Percentiles rank a stretch among this genome's conserved stretches.
phyloP scores from a whole-genome alignment of 2,797 vertebrate species.

The Epinephelus malabaricus region DNA sequence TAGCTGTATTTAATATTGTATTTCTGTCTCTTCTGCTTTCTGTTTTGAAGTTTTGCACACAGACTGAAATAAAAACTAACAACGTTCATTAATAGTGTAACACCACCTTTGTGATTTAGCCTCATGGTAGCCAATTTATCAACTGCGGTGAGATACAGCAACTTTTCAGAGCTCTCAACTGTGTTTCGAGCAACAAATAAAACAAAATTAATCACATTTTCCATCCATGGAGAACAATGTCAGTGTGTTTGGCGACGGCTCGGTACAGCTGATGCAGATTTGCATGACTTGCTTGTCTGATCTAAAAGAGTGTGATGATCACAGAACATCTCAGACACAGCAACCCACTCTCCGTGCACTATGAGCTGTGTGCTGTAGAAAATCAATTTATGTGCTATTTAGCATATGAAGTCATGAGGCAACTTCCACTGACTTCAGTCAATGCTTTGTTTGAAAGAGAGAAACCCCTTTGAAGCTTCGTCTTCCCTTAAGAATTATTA shows the following conservation, averaged over 20 bases:
- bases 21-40: slow-evolving; percentile 25
- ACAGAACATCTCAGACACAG: slow-evolving; percentile 2
- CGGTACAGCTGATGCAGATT: slow-evolving; percentile 22
- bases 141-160: slow-evolving; percentile 7
- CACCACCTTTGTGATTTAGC: slow-evolving; percentile 36
- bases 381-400: slow-evolving; percentile 14
- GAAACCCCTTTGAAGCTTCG: background rate
- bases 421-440: slow-evolving; percentile 6
- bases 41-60: slow-evolving; percentile 47
- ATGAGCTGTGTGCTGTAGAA: background rate
- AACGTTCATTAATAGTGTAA: slow-evolving; percentile 51
- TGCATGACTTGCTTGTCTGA: slow-evolving; percentile 18
- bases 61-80: slow-evolving; percentile 40
- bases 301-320: slow-evolving; percentile 23
- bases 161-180: slow-evolving; percentile 6
- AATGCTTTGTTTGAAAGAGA: background rate
- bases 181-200: slow-evolving; percentile 13
- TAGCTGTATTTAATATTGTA: slow-evolving; percentile 44
- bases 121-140: slow-evolving; percentile 47
- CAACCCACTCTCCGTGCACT: background rate
- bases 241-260: slow-evolving; percentile 9
- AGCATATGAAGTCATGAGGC: slow-evolving; percentile 4
- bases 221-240: slow-evolving; percentile 7
- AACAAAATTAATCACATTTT: slow-evolving; percentile 15
- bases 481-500: no score